Evolutionary conservation across 1,140 invertebrate genomes (phyloP).

Genomic region (Sarcophaga bullata): DNA sequence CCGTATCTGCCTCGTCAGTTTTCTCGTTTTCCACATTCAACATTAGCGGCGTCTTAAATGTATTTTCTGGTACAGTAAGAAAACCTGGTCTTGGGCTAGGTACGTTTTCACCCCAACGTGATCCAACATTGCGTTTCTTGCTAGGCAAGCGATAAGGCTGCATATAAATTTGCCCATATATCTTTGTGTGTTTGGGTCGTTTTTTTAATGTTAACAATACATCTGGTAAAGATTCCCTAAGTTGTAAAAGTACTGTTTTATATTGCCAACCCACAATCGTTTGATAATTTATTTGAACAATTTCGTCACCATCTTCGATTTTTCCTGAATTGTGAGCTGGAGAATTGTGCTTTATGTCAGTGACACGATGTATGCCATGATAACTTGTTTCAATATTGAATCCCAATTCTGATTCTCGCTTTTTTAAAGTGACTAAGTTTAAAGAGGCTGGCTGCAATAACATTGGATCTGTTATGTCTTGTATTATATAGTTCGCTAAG

Average conservation of each 20-base stretch:
- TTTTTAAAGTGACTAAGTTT: slow-evolving; percentile 86
- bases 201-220: slow-evolving; percentile 86
- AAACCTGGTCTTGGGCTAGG: slow-evolving; percentile 75
- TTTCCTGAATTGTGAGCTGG: slow-evolving; percentile 87
- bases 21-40: slow-evolving; percentile 51
- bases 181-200: slow-evolving; percentile 82
- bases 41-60: slow-evolving; percentile 68
- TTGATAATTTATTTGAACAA: slow-evolving; percentile 92
- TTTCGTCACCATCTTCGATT: slow-evolving; percentile 92
- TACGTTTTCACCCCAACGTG: slow-evolving; percentile 74
- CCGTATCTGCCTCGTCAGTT: slow-evolving; percentile 57
- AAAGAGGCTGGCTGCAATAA: slow-evolving; percentile 88
- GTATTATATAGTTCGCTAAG: slow-evolving; percentile 87
- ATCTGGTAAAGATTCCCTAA: slow-evolving; percentile 83
- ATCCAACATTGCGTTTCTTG: slow-evolving; percentile 73
- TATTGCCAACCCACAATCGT: slow-evolving; percentile 91
- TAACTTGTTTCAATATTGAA: slow-evolving; percentile 87
- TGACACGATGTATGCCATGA: slow-evolving; percentile 82
- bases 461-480: slow-evolving; percentile 87
- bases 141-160: slow-evolving; percentile 81
- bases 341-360: slow-evolving; percentile 85
- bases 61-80: slow-evolving; percentile 71
- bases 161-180: slow-evolving; percentile 85
- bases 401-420: slow-evolving; percentile 81
- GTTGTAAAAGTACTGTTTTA: slow-evolving; percentile 80